phyloP scores from a whole-genome alignment of 2,888 invertebrate genomes.

The Escarpia spicata region DNA sequence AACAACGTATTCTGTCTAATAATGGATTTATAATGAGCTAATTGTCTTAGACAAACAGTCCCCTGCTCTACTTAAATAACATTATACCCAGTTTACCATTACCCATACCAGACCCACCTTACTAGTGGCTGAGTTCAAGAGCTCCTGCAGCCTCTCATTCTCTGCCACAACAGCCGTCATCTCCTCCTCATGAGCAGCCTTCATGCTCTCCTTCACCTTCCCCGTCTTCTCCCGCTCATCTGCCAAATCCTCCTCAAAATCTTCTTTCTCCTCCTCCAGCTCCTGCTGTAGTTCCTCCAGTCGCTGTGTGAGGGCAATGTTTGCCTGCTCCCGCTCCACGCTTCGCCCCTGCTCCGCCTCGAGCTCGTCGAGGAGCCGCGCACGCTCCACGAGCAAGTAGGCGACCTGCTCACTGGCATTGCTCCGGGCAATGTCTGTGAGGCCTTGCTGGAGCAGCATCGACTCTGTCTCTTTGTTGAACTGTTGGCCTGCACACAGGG shows the following conservation, averaged over 20 bases:
- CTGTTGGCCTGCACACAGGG: slow-evolving; percentile 6
- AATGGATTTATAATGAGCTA: too few relatives aligned
- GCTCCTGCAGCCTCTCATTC: slow-evolving; percentile 53
- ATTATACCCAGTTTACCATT: too few relatives aligned
- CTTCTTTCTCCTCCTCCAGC: slow-evolving; percentile 45
- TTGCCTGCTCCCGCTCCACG: background rate
- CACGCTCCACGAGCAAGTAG: slow-evolving; percentile 66
- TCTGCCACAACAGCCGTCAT: slow-evolving; percentile 57
- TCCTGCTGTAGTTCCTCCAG: slow-evolving; percentile 65
- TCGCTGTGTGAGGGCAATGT: slow-evolving; percentile 19
- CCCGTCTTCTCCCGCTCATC: background rate
- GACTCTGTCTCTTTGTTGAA: slow-evolving; percentile 54
- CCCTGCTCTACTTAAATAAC: too few relatives aligned
- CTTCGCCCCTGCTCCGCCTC: slow-evolving; percentile 54
- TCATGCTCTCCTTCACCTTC: background rate
- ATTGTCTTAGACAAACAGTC: too few relatives aligned
- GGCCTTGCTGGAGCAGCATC: slow-evolving; percentile 65
- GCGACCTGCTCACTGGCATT: slow-evolving; percentile 67
- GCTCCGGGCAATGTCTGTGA: slow-evolving; percentile 63
- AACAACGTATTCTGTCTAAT: too few relatives aligned
- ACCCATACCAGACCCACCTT: slow-evolving; percentile 44
- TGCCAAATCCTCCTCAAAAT: slow-evolving; percentile 42
- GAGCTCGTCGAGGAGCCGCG: slow-evolving; percentile 66
- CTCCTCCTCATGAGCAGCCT: slow-evolving; percentile 55
- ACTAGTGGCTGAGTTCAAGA: slow-evolving; percentile 45